Evolutionary conservation across 1,140 invertebrate species (phyloP).

Genomic region (Sinonovacula constricta): DNA sequence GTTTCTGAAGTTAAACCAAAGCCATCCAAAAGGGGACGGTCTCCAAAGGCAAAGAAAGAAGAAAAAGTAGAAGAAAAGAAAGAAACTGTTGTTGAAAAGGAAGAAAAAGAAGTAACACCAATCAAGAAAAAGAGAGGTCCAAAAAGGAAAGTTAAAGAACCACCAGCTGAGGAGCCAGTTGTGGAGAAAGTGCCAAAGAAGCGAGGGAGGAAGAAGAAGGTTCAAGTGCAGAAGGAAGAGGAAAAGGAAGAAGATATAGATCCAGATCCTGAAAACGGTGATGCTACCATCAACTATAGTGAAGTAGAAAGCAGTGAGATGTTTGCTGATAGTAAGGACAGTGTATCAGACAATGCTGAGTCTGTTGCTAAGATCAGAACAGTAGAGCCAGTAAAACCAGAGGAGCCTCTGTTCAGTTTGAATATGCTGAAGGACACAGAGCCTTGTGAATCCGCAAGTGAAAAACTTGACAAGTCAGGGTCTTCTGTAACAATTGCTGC

Average conservation of each 20-base stretch:
- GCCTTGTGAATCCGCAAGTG: background rate
- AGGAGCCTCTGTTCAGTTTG: background rate
- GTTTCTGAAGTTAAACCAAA: constrained; percentile 35
- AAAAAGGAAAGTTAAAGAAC: constrained; percentile 24
- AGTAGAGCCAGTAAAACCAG: background rate
- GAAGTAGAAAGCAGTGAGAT: constrained; percentile 51
- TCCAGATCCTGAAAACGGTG: constrained; percentile 38
- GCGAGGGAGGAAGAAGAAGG: constrained; percentile 35
- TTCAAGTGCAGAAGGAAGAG: constrained; percentile 34
- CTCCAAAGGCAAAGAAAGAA: constrained; percentile 33
- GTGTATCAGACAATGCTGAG: constrained; percentile 33
- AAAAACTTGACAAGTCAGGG: constrained; percentile 9
- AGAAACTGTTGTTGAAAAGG: constrained; percentile 32
- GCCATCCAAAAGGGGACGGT: constrained; percentile 31
- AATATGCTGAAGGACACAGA: background rate
- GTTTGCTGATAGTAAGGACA: constrained; percentile 49
- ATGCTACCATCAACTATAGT: constrained; percentile 51
- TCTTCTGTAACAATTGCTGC: constrained; percentile 10
- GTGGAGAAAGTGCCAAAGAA: constrained; percentile 54
- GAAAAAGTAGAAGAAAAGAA: constrained; percentile 26
- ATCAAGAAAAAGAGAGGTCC: constrained; percentile 12
- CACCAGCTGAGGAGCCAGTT: constrained; percentile 30
- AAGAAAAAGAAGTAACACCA: constrained; percentile 1
- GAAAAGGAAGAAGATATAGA: constrained; percentile 38
- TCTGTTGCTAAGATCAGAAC: background rate